A percentile compares a stretch with the other conserved stretches of the same genome.
These are phyloP conservation scores for Saturnia pavonia DNA, from an alignment of 2,888 invertebrate species.

Conservation along the genomic window DNA sequence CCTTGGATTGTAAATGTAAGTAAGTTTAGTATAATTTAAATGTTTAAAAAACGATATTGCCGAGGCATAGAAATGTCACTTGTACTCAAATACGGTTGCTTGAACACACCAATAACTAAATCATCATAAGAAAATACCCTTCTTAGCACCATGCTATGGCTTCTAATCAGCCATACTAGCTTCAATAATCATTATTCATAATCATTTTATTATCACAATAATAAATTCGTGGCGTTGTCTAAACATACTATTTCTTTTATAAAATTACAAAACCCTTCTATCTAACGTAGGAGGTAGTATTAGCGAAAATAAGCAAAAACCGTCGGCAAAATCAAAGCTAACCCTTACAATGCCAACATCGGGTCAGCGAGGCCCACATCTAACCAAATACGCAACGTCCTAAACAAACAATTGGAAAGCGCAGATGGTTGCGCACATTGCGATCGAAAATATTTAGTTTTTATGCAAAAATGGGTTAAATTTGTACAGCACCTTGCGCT, in stretches of 20 bases:
- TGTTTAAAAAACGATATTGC: too few relatives aligned
- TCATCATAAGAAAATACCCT: too few relatives aligned
- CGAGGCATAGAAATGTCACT: too few relatives aligned
- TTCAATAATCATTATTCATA: neutral
- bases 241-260: neutral
- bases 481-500: conserved; percentile 66
- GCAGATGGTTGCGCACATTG: conserved; percentile 75
- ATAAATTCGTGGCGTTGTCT: neutral
- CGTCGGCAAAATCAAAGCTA: conserved; percentile 59
- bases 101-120: too few relatives aligned
- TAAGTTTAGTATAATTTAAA: too few relatives aligned
- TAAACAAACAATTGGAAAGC: conserved; percentile 67
- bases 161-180: too few relatives aligned
- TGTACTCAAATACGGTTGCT: too few relatives aligned
- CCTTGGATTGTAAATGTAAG: too few relatives aligned
- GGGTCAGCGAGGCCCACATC: conserved; percentile 51
- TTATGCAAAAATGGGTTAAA: conserved; percentile 75
- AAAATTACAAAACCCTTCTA: neutral
- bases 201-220: neutral
- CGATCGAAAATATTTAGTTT: conserved; percentile 57
- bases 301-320: conserved; percentile 29
- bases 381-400: conserved; percentile 59
- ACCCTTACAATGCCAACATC: conserved; percentile 57
- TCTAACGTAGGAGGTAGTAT: neutral
- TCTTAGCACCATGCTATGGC: too few relatives aligned